phyloP scores from a whole-genome alignment of 2,888 invertebrate species.

The Lepidochitona cinerea region DNA sequence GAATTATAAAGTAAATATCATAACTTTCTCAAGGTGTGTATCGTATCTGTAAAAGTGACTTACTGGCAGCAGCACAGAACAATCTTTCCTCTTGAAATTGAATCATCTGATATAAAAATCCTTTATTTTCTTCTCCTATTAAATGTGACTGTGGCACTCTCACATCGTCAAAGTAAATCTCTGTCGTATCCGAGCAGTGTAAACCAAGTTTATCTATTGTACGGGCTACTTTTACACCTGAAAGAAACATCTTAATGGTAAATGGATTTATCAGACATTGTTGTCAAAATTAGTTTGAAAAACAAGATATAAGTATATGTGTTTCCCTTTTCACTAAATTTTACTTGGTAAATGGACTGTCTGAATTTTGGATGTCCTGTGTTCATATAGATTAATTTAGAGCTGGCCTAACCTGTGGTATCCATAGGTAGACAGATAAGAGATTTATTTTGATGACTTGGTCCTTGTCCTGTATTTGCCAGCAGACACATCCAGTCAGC shows the following conservation, averaged over 20 bases:
- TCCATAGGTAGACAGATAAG: constrained; percentile 74
- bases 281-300: too few relatives aligned
- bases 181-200: constrained; percentile 74
- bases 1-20: too few relatives aligned
- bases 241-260: too few relatives aligned
- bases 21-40: too few relatives aligned
- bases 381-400: too few relatives aligned
- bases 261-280: too few relatives aligned
- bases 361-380: too few relatives aligned
- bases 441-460: constrained; percentile 73
- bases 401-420: constrained; percentile 62
- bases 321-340: too few relatives aligned
- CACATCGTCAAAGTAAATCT: constrained; percentile 75
- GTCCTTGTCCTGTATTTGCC: constrained; percentile 73
- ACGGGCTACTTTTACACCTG: constrained; percentile 68
- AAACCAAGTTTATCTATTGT: constrained; percentile 74
- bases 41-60: not conserved
- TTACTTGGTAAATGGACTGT: too few relatives aligned
- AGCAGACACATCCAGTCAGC: constrained; percentile 76
- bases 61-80: constrained; percentile 66
- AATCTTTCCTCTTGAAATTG: constrained; percentile 76
- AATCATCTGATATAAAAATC: constrained; percentile 75
- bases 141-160: constrained; percentile 72
- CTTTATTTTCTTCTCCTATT: constrained; percentile 74
- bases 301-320: too few relatives aligned